A percentile compares a stretch with the other conserved stretches of the same genome.
Evolutionary conservation across 64 coral and sea anemone genomes (phyloP).

Genomic region (Cladopsammia gracilis): DNA sequence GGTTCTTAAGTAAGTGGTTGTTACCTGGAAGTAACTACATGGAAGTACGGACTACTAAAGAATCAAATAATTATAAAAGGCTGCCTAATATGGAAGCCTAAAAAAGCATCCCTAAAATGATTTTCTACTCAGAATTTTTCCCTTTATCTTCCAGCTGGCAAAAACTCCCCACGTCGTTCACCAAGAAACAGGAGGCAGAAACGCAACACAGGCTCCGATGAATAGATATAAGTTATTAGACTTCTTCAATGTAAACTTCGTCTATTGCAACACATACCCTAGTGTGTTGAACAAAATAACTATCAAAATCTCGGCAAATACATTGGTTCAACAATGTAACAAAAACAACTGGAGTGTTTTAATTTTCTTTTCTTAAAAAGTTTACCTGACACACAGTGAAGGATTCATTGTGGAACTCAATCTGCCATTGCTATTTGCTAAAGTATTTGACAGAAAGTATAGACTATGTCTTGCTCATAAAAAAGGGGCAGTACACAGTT

Average conservation of each 20-base stretch:
- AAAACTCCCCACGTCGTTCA: slow-evolving; percentile 94
- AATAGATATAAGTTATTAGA: slow-evolving; percentile 72
- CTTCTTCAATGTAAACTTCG: not conserved
- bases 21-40: too few species aligned
- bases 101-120: not conserved
- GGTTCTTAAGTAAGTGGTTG: too few species aligned
- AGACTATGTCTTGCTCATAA: too few species aligned
- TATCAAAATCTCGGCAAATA: not conserved
- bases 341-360: not conserved
- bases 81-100: too few species aligned
- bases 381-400: not conserved
- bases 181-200: slow-evolving; percentile 97
- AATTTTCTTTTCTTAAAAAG: not conserved
- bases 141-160: slow-evolving; percentile 56
- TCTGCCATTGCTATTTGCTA: too few species aligned
- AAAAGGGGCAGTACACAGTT: too few species aligned
- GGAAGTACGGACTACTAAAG: too few species aligned
- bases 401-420: too few species aligned
- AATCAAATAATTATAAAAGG: too few species aligned
- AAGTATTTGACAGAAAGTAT: too few species aligned
- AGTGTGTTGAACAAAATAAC: not conserved
- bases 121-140: not conserved
- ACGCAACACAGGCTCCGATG: slow-evolving; percentile 96
- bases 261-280: not conserved
- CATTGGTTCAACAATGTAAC: not conserved